A percentile compares a stretch with the other conserved stretches of the same genome.
Conservation (phyloP, 2,888 invertebrate species). For the Lucinisca nassula region DNA sequence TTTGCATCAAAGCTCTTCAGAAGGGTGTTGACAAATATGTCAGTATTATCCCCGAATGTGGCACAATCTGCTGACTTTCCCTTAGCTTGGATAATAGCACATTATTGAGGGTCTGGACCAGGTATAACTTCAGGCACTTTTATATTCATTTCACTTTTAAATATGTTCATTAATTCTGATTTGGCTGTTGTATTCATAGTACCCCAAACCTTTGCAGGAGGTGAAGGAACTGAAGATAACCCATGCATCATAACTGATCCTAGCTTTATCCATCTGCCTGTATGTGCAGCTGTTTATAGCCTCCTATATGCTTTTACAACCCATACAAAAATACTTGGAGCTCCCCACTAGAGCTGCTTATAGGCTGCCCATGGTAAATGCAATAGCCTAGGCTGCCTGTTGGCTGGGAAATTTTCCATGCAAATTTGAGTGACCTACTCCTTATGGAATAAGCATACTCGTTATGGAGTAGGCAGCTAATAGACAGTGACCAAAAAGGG, state of each 20-base stretch:
- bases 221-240: background rate
- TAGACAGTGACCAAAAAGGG: too few relatives aligned
- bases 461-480: too few relatives aligned
- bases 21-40: conserved; percentile 15
- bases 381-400: too few relatives aligned
- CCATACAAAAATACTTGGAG: too few relatives aligned
- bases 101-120: background rate
- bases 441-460: too few relatives aligned
- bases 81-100: conserved; percentile 36
- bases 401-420: too few relatives aligned
- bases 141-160: background rate
- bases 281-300: background rate
- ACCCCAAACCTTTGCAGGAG: background rate
- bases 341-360: too few relatives aligned
- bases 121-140: background rate
- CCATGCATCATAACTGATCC: background rate
- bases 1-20: conserved; percentile 9
- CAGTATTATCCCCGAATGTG: conserved; percentile 44
- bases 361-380: too few relatives aligned
- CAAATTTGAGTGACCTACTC: too few relatives aligned
- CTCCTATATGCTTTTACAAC: background rate
- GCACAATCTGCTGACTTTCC: conserved; percentile 36
- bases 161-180: conserved; percentile 20
- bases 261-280: background rate
- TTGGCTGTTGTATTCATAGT: conserved; percentile 1